Conservation (phyloP, 92 coral and sea anemone species). For the Epizoanthus rinbou region DNA sequence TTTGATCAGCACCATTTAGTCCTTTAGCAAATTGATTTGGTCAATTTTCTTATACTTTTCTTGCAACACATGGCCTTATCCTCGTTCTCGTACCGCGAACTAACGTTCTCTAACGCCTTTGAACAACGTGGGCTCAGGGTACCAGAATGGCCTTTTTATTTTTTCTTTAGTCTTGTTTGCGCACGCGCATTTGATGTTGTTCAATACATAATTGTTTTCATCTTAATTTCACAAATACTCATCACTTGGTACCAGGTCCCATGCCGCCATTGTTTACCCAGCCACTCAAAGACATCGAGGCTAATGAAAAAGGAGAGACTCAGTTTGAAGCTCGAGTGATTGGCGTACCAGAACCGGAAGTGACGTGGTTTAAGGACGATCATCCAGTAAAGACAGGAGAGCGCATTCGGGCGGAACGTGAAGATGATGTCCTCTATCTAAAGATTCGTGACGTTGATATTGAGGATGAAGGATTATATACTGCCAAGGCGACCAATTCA, state of each 20-base stretch:
- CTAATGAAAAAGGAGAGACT: slow-evolving; percentile 52
- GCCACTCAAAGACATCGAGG: slow-evolving; percentile 62
- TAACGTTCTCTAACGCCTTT: no score
- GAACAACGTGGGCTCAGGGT: no score
- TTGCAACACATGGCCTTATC: no score
- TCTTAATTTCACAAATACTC: no score
- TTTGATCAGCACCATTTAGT: no score
- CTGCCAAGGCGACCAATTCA: slow-evolving; percentile 73
- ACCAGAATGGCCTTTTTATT: no score
- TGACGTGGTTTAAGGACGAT: slow-evolving; percentile 79
- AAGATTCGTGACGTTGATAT: slow-evolving; percentile 61
- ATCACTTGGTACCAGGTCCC: slow-evolving; percentile 33
- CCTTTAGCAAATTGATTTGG: no score
- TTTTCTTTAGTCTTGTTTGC: no score
- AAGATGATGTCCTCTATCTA: slow-evolving; percentile 63
- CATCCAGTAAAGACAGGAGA: slow-evolving; percentile 58
- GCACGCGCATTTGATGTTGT: no score
- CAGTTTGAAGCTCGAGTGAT: slow-evolving; percentile 61
- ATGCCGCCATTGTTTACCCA: slow-evolving; percentile 54
- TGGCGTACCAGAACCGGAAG: slow-evolving; percentile 80
- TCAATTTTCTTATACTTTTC: no score
- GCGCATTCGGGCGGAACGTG: slow-evolving; percentile 54
- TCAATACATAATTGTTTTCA: no score
- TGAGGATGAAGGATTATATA: slow-evolving; percentile 82
- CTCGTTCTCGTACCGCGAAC: no score